A percentile compares a stretch with the other conserved stretches of the same genome.
Conservation (phyloP, 2,888 invertebrate species). For the Gari tellinella region DNA sequence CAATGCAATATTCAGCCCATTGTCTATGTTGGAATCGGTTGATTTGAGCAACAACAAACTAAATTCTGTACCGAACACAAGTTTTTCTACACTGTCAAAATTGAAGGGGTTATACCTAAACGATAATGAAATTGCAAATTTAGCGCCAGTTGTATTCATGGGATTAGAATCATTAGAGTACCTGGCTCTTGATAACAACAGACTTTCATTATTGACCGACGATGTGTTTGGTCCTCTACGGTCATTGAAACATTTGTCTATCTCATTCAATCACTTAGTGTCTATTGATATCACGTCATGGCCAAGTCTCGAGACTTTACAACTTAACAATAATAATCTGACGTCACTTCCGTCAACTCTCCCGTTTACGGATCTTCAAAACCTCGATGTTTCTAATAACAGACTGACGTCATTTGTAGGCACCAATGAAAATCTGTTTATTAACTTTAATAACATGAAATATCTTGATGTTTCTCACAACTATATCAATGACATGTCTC, state of each 20-base stretch:
- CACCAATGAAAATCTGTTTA: slow-evolving; percentile 18
- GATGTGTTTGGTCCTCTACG: slow-evolving; percentile 29
- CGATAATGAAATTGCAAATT: slow-evolving; percentile 17
- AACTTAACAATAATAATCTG: slow-evolving; percentile 25
- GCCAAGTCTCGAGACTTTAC: slow-evolving; percentile 22
- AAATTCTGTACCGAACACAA: slow-evolving; percentile 17
- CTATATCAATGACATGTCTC: slow-evolving; percentile 21
- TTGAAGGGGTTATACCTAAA: slow-evolving; percentile 20
- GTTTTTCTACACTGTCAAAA: slow-evolving; percentile 17
- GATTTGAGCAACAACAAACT: slow-evolving; percentile 31
- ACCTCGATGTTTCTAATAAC: slow-evolving; percentile 38
- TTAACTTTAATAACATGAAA: slow-evolving; percentile 23
- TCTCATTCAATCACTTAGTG: slow-evolving; percentile 31
- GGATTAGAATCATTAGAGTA: slow-evolving; percentile 13
- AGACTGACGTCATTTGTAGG: slow-evolving; percentile 27
- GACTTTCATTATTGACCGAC: slow-evolving; percentile 14
- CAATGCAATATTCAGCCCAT: slow-evolving; percentile 2
- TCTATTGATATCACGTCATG: slow-evolving; percentile 21
- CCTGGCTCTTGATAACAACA: slow-evolving; percentile 29
- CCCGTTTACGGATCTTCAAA: slow-evolving; percentile 29
- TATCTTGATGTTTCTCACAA: slow-evolving; percentile 42
- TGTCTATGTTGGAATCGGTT: slow-evolving; percentile 6
- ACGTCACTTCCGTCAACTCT: slow-evolving; percentile 27
- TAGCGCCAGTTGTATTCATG: slow-evolving; percentile 11
- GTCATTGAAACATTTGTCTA: slow-evolving; percentile 21